phyloP scores from a whole-genome alignment of 2,797 vertebrate genomes.

The Lagocephalus sceleratus region DNA sequence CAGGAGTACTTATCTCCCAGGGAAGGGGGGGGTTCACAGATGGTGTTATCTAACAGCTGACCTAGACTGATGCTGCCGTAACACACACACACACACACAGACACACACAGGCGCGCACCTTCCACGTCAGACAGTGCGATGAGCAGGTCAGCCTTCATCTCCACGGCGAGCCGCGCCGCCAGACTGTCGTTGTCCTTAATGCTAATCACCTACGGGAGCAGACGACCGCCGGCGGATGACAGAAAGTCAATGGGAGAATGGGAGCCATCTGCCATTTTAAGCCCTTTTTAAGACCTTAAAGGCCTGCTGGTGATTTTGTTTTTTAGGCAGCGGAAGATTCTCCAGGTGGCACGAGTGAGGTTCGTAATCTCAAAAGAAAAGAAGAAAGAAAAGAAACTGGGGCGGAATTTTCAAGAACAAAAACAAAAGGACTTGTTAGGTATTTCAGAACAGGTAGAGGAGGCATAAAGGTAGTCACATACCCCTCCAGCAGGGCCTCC shows the following conservation, averaged over 20 bases:
- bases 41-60: constrained; percentile 68
- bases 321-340: neutral
- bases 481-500: constrained; percentile 8
- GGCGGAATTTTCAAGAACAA: constrained; percentile 5
- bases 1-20: neutral
- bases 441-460: constrained; percentile 10
- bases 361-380: neutral
- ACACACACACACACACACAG: too few relatives aligned
- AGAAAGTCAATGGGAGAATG: constrained; percentile 3
- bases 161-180: constrained; percentile 93
- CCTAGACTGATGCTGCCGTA: constrained; percentile 32
- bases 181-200: constrained; percentile 98
- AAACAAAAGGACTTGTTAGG: constrained; percentile 11
- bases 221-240: constrained; percentile 8
- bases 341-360: neutral
- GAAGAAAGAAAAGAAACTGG: neutral
- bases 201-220: constrained; percentile 87
- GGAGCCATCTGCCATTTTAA: constrained; percentile 6
- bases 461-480: constrained; percentile 28
- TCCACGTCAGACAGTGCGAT: constrained; percentile 96
- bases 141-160: constrained; percentile 97
- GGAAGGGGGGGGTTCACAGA: constrained; percentile 32
- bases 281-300: constrained; percentile 1
- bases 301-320: constrained; percentile 1
- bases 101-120: too few relatives aligned